Conservation (phyloP, 2,113 vertebrate species). For the Campylomormyrus tamandua region DNA sequence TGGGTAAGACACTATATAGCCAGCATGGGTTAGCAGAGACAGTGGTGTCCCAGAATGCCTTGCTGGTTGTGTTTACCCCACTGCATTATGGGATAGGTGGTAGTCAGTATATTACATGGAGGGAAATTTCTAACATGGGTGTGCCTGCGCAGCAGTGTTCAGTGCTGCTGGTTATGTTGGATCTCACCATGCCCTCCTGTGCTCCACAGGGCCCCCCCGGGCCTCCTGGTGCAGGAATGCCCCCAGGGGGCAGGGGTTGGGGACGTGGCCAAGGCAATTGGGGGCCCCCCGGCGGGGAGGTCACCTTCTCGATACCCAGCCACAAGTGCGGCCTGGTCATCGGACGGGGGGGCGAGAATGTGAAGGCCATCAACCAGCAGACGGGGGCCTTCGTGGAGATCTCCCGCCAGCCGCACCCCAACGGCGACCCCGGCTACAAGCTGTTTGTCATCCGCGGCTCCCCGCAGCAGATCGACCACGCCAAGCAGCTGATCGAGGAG, state of each 20-base stretch:
- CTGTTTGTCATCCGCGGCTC: conserved; percentile 80
- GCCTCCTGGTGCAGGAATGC: conserved; percentile 74
- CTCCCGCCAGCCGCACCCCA: conserved; percentile 78
- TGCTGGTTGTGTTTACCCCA: background rate
- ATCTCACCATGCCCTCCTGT: background rate
- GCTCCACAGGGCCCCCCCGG: conserved; percentile 70
- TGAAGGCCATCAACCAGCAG: conserved; percentile 89
- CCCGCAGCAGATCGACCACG: conserved; percentile 85
- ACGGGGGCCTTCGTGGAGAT: conserved; percentile 88
- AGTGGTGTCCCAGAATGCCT: background rate
- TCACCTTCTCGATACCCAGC: conserved; percentile 86
- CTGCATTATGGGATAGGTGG: background rate
- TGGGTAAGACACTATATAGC: background rate
- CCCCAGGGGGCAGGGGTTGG: conserved; percentile 71
- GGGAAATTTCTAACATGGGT: background rate
- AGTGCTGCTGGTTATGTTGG: background rate
- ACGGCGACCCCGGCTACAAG: conserved; percentile 86
- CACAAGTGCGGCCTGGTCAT: conserved; percentile 92
- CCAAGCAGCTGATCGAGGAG: conserved; percentile 88
- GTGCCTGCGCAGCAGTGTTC: background rate
- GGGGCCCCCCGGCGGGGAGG: conserved; percentile 81
- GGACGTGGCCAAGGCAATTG: conserved; percentile 77
- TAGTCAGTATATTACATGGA: background rate
- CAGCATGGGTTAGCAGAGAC: background rate
- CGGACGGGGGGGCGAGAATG: conserved; percentile 82